These are phyloP conservation scores for Hypselothyrea guttata DNA, from an alignment of 2,888 invertebrate species.

Conservation along the genomic window DNA sequence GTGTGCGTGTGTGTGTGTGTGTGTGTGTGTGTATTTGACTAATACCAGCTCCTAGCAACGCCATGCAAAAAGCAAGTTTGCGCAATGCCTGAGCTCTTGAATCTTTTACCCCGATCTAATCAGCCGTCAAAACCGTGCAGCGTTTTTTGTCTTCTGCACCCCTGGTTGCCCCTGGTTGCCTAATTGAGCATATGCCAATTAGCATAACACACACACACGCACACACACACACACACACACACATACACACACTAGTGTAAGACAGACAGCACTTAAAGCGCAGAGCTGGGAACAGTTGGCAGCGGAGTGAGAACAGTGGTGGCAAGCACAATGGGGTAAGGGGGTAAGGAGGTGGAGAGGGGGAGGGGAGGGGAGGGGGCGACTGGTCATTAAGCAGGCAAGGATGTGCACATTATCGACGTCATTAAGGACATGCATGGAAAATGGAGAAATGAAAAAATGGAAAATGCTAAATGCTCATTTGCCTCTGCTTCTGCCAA, in stretches of 20 bases:
- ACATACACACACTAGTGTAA: background rate
- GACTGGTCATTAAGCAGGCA: slow-evolving; percentile 32
- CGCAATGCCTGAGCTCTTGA: slow-evolving; percentile 43
- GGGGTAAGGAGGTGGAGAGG: too few relatives aligned
- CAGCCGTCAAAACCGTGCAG: slow-evolving; percentile 53
- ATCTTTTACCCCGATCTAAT: slow-evolving; percentile 72
- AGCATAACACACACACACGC: slow-evolving; percentile 49
- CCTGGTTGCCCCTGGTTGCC: slow-evolving; percentile 46
- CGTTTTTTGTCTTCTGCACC: slow-evolving; percentile 20
- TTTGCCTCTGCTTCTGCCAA: background rate
- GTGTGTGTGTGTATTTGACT: slow-evolving; percentile 20
- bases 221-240: background rate
- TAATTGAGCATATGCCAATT: slow-evolving; percentile 77
- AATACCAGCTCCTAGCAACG: slow-evolving; percentile 67
- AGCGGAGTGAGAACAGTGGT: slow-evolving; percentile 4
- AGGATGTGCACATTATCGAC: slow-evolving; percentile 47
- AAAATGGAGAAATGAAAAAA: slow-evolving; percentile 3
- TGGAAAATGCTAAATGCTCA: background rate
- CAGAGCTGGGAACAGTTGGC: background rate
- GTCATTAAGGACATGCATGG: slow-evolving; percentile 46
- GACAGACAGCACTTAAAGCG: too few relatives aligned
- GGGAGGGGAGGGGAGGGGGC: background rate
- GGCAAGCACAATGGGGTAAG: background rate
- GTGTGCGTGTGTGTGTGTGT: background rate
- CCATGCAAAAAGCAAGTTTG: slow-evolving; percentile 39